A percentile compares a stretch with the other conserved stretches of the same genome.
Conservation (phyloP, 2,113 vertebrate species). For the pig (Sus scrofa) region T2T-Sscrofa CM000824.6:166574501-166575000, state of each 20-base stretch:
- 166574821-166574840: slow-evolving; percentile 7
- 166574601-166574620: neutral
- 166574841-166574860: neutral
- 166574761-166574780: neutral
- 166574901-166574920: neutral
- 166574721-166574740: neutral
- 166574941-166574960: neutral
- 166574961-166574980: neutral
- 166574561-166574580: neutral
- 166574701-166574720: neutral
- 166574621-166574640: neutral
- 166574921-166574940: neutral
- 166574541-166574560: neutral
- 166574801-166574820: neutral
- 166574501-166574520: neutral
- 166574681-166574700: neutral
- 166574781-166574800: neutral
- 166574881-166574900: neutral
- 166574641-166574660: neutral
- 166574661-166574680: neutral
- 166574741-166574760: neutral
- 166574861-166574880: neutral
- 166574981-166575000: neutral
- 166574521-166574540: neutral
- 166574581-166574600: neutral